Evolutionary conservation across 2,113 vertebrate species (phyloP), one percentile per base, ranked within the genome.

Genomic region (Buteo buteo): DNA sequence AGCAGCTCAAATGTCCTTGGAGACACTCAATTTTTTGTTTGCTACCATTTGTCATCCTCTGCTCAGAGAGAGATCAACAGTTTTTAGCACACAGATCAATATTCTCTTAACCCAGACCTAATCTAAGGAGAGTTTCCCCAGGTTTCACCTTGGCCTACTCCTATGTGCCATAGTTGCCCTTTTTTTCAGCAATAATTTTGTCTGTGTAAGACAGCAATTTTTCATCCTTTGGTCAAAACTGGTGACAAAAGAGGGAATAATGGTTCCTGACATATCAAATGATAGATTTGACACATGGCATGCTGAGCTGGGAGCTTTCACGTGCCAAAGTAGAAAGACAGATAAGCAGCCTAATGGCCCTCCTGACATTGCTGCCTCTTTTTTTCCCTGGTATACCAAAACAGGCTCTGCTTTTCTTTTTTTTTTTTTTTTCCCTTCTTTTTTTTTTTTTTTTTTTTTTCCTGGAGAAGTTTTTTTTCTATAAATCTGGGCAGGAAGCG

Each of bases 31-130:
- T 99, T 99, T 99, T 99, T 98, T 99, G 98, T 99, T 99, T 99
- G 98, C 98, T 98, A 98, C 98, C 98, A 99, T 99, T 99, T 99
- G 99, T 99, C 99, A 99, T 99, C 97, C 97, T 98, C 98, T 98
- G 98, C 98, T 99, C 98, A 98, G 98, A 99, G 99, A 99, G 99
- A 99, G 99, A 99, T 99, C 99, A 99, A 99, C 99, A 99, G 98
- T 99, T 99, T 98, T 99, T 98, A 98, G 98, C 99, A 98, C 98
- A 99, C 98, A 98, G 99, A 99, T 99, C 99, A 99, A 99, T 99
- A 99, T 98, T 99, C 99, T 98, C 98, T 99, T 99, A 99, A 99
- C 99, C 99, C 98, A 98, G 98, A 98, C 98, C 98, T 99, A 98
- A 99, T 99, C 99, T 98, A 98, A 98, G 97, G 92, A 98, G 98